Evolutionary conservation across 2,888 invertebrate species (phyloP).

Genomic region (Cantharis flavilabris): DNA sequence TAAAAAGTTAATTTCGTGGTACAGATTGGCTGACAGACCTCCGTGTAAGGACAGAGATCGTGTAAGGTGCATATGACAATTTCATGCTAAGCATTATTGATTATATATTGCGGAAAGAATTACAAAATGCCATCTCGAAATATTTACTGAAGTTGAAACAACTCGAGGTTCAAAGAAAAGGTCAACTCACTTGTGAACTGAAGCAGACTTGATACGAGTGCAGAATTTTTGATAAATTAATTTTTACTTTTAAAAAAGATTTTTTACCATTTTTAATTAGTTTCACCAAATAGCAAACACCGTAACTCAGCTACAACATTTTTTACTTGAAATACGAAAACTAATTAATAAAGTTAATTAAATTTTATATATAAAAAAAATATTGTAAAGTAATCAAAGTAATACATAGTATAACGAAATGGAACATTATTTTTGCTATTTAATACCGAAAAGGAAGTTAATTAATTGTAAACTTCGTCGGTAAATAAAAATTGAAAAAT

Average conservation of each 20-base stretch:
- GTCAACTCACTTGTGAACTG: not conserved
- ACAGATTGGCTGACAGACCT: too few relatives aligned
- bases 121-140: too few relatives aligned
- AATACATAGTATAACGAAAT: not conserved
- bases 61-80: too few relatives aligned
- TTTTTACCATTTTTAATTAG: too few relatives aligned
- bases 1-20: too few relatives aligned
- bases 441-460: not conserved
- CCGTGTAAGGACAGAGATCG: too few relatives aligned
- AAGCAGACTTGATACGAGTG: not conserved
- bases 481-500: not conserved
- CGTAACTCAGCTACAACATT: not conserved
- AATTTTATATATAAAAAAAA: not conserved
- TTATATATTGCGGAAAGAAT: too few relatives aligned
- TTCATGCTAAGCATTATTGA: too few relatives aligned
- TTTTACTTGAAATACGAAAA: not conserved
- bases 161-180: too few relatives aligned
- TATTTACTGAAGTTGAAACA: too few relatives aligned
- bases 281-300: too few relatives aligned
- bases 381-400: not conserved
- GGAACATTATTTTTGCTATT: not conserved
- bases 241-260: not conserved
- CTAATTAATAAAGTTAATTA: not conserved
- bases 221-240: not conserved
- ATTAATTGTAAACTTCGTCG: not conserved